Evolutionary conservation across 2,797 vertebrate genomes (phyloP).

Genomic region (Poliocrania exsul): DNA sequence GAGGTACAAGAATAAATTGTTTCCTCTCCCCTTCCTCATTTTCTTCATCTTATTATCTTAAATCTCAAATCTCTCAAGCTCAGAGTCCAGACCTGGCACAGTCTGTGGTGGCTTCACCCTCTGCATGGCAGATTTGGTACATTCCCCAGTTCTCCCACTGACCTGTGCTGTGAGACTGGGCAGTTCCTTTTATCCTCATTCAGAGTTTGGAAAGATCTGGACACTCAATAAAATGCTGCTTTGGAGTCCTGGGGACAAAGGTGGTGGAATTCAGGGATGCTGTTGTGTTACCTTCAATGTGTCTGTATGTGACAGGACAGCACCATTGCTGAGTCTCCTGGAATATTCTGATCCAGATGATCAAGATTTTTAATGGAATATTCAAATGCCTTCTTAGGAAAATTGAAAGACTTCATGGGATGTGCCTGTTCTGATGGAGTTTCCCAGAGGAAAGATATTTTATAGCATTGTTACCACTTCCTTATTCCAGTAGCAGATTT

Average conservation of each 20-base stretch:
- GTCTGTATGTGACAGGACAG: too few species aligned
- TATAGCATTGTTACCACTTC: accelerated
- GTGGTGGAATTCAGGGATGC: background rate
- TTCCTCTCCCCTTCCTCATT: background rate
- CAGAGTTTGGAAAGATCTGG: background rate
- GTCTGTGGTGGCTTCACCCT: background rate
- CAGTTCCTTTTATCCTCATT: accelerated
- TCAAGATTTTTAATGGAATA: background rate
- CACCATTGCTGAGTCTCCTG: too few species aligned
- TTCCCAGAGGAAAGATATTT: background rate
- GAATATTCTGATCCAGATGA: background rate
- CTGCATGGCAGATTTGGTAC: accelerated
- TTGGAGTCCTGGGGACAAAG: background rate
- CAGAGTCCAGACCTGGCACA: accelerated
- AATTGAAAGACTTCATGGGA: background rate
- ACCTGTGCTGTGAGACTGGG: background rate
- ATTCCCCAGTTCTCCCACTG: background rate
- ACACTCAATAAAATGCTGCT: background rate
- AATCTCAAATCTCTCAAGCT: background rate
- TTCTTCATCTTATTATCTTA: background rate
- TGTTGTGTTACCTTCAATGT: background rate
- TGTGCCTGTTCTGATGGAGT: background rate
- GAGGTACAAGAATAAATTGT: background rate
- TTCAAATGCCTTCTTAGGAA: background rate
- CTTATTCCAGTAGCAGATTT: background rate